Percentiles rank a stretch among this genome's conserved stretches.
Evolutionary conservation across 1,140 invertebrate genomes (phyloP).

Genomic region (Stratiolaelaps scimitus): DNA sequence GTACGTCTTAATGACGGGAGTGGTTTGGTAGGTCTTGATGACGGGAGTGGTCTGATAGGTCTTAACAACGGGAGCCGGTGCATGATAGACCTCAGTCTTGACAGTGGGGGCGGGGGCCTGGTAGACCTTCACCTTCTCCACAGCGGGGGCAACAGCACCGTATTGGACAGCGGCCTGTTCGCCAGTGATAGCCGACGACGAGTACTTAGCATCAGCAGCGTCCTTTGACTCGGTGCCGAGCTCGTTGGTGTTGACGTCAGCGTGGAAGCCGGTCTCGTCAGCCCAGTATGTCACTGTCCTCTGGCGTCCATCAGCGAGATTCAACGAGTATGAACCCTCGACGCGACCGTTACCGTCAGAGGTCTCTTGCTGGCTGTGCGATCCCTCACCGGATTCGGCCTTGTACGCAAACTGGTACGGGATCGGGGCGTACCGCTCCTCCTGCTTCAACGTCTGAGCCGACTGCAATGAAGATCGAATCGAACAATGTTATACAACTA

Average conservation of each 20-base stretch:
- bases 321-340: conserved; percentile 34
- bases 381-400: background rate
- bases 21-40: too few species aligned
- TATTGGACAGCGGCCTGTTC: conserved; percentile 16
- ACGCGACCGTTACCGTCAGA: conserved; percentile 34
- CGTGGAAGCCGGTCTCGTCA: conserved; percentile 35
- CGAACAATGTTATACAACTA: too few species aligned
- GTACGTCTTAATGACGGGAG: too few species aligned
- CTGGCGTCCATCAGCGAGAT: conserved; percentile 33
- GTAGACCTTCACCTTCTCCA: background rate
- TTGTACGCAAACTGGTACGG: conserved; percentile 26
- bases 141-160: background rate
- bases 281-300: conserved; percentile 35
- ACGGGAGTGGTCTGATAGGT: background rate
- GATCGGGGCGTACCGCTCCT: conserved; percentile 10
- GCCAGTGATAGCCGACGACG: conserved; percentile 30
- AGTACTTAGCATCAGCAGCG: conserved; percentile 32
- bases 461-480: too few species aligned
- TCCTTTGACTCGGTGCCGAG: conserved; percentile 33
- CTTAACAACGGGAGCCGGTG: conserved; percentile 1
- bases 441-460: background rate
- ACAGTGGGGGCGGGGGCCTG: background rate
- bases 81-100: background rate
- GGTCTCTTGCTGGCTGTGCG: conserved; percentile 32
- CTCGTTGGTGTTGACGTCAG: conserved; percentile 34